Evolutionary conservation across 1,140 invertebrate species (phyloP).

Genomic region (Diorhabda sublineata): DNA sequence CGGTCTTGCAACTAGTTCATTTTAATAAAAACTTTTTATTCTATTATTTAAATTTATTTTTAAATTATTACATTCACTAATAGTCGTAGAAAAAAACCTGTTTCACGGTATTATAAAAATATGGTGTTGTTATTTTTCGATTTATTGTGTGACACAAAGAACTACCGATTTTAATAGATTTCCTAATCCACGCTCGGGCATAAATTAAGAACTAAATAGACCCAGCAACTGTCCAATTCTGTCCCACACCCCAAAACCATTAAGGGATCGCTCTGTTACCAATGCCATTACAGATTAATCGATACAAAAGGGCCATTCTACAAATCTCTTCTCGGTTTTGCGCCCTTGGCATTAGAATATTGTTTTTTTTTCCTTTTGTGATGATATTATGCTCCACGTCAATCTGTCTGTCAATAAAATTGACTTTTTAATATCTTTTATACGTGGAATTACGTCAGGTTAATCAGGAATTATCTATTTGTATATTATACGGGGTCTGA

Average conservation of each 20-base stretch:
- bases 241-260: background rate
- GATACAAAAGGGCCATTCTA: background rate
- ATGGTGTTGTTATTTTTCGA: too few species aligned
- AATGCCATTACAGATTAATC: background rate
- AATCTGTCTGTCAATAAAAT: background rate
- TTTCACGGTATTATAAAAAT: too few species aligned
- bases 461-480: too few species aligned
- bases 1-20: too few species aligned
- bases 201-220: constrained; percentile 1
- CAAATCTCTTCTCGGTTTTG: background rate
- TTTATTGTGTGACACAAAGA: too few species aligned
- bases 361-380: background rate
- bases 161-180: background rate
- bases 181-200: background rate
- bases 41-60: too few species aligned
- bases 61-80: too few species aligned
- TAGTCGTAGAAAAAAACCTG: too few species aligned
- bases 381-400: background rate
- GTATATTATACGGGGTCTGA: too few species aligned
- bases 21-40: too few species aligned
- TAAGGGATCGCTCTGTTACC: background rate
- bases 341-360: background rate
- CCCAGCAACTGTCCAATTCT: background rate
- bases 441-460: background rate
- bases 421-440: constrained; percentile 3